A percentile compares a stretch with the other conserved stretches of the same genome.
phyloP scores from a whole-genome alignment of 2,888 invertebrate species.

The Rhopalosiphum nymphaeae region DNA sequence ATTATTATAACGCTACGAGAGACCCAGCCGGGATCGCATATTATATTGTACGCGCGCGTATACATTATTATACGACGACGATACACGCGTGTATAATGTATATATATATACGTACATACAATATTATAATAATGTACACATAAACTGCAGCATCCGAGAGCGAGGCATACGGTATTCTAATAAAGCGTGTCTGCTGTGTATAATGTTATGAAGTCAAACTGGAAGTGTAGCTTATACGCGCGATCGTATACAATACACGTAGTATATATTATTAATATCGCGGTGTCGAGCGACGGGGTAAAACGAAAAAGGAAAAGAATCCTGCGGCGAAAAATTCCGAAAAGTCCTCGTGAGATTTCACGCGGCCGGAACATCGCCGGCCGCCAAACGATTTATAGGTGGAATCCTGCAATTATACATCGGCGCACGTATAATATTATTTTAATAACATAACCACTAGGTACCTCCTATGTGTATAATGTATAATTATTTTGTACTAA shows the following conservation, averaged over 20 bases:
- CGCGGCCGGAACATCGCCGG: neutral
- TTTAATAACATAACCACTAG: too few species aligned
- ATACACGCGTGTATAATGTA: too few species aligned
- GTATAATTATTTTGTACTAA: too few species aligned
- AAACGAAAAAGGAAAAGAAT: neutral
- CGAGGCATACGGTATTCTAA: neutral
- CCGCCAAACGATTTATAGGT: too few species aligned
- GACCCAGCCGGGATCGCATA: too few species aligned
- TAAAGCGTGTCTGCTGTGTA: neutral
- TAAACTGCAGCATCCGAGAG: neutral
- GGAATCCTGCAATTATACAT: too few species aligned
- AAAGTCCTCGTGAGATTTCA: conserved; percentile 15
- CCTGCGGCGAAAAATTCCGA: neutral
- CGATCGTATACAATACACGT: neutral
- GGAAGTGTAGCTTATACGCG: neutral
- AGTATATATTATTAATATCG: neutral
- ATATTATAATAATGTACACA: neutral
- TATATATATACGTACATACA: neutral
- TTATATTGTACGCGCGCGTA: neutral
- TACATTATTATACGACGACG: neutral
- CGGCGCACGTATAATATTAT: too few species aligned
- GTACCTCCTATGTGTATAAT: too few species aligned
- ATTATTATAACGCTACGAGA: neutral
- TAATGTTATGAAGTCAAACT: neutral
- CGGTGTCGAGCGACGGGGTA: neutral